Evolutionary conservation across 2,797 vertebrate genomes (phyloP).

Genomic region (Acanthiza pusilla): DNA sequence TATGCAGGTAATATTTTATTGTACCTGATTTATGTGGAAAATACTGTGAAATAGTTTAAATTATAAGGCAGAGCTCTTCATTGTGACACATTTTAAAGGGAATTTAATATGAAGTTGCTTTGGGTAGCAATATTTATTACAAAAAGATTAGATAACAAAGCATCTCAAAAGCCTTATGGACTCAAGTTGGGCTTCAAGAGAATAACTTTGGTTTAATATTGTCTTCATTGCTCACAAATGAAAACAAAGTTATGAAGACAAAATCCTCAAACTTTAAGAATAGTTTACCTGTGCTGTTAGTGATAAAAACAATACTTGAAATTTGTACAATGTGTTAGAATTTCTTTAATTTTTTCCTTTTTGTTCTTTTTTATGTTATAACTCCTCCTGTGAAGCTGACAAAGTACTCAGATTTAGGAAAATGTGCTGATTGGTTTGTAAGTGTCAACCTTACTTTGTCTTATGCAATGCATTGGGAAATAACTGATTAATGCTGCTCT

Average conservation of each 20-base stretch:
- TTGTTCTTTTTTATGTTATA: not conserved
- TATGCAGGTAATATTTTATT: not conserved
- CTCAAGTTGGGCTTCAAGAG: not conserved
- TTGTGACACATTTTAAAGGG: not conserved
- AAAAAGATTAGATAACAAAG: not conserved
- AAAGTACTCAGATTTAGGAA: not conserved
- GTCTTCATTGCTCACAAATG: not conserved
- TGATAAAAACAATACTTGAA: not conserved
- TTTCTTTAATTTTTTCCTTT: not conserved
- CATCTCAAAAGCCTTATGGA: not conserved
- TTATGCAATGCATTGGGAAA: not conserved
- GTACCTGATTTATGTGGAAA: not conserved
- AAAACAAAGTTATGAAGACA: not conserved
- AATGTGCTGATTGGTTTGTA: not conserved
- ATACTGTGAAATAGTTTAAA: not conserved
- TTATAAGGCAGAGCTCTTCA: not conserved
- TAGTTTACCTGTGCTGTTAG: not conserved
- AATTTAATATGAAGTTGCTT: constrained; percentile 2
- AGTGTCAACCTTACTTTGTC: not conserved
- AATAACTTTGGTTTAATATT: not conserved
- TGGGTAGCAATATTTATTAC: not conserved
- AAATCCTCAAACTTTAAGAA: not conserved
- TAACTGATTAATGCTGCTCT: constrained; percentile 58
- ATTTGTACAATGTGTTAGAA: not conserved
- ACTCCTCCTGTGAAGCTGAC: not conserved